These are phyloP conservation scores for Cathartes aura DNA, from an alignment of 2,113 vertebrate species.

Conservation along the genomic window DNA sequence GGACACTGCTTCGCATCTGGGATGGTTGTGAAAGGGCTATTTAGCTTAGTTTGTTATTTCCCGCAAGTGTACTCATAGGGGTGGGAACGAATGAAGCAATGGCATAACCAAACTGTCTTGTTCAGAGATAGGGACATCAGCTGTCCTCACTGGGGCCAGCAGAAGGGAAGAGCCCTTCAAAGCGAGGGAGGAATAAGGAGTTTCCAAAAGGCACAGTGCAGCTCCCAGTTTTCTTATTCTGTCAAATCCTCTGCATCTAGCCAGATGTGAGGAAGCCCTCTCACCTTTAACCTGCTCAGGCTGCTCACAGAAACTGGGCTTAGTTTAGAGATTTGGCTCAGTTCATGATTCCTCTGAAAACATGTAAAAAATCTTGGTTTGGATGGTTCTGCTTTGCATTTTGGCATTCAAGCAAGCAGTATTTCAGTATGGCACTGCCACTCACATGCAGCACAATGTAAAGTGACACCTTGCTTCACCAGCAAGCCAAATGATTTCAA, in stretches of 20 bases:
- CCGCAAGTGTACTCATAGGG: not conserved
- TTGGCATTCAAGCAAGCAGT: not conserved
- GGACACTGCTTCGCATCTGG: not conserved
- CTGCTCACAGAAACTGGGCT: not conserved
- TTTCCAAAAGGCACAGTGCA: not conserved
- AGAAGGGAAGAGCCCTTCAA: not conserved
- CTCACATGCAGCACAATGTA: fast-evolving
- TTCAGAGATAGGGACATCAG: fast-evolving
- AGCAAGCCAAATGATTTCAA: not conserved
- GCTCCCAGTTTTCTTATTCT: not conserved
- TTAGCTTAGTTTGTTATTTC: not conserved
- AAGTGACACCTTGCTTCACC: not conserved
- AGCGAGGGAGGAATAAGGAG: not conserved
- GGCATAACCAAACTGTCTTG: not conserved
- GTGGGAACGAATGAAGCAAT: not conserved
- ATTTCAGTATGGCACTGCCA: not conserved
- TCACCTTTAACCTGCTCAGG: not conserved
- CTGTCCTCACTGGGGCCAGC: not conserved
- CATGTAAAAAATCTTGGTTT: not conserved
- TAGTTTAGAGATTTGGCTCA: not conserved
- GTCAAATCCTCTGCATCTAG: not conserved
- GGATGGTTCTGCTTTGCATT: not conserved
- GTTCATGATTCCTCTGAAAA: not conserved
- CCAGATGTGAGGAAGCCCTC: not conserved
- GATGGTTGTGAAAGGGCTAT: not conserved